Base-by-base conservation (phyloP, 2,888 invertebrate genomes). In the Philaethria dido region DNA sequence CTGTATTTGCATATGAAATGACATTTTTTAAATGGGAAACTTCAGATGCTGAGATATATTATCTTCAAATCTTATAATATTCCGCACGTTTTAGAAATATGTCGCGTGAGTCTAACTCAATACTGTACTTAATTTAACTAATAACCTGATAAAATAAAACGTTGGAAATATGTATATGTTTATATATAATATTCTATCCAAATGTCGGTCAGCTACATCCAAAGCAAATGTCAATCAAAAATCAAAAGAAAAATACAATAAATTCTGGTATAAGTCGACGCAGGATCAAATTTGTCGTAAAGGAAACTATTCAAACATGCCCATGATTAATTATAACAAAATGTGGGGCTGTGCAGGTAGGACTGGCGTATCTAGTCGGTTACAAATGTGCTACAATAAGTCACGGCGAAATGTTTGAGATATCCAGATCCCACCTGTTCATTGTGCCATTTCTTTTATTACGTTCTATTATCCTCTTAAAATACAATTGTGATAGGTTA, bases 311-410 rank as follows among this genome's bases (percentile, higher is more conserved):
- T 14, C 14, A 25, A 8, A 50, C n/a, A 1, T 16, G 29, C 4
- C 50, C 50, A 16, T 25, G 50, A 29, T 52, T 52, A 52, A 52
- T 50, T 50, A 50, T 29, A 11, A 16, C 29, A 16, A 52, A 52
- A 52, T 16, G 11, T 52, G 4, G 29, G 16, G 16, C 16, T 29
- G 9, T 52, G 25, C 50, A 16, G 50, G 25, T 16, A 16, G 50
- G 25, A 11, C 25, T 2, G 50, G 50, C 50, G 50, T 52, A 16
- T 52, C 29, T 52, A 9, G 50, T 16, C 50, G 16, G n/a, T 29
- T 52, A 52, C 4, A 29, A 50, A 50, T 50, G 25, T 25, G n/a
- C 50, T 25, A 25, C n/a, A 52, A 52, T 52, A 52, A 52, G 29
- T 52, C 52, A 52, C 16, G 29, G 16, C 25, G 16, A 29, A 52